Evolutionary conservation across 1,140 invertebrate genomes (phyloP).

Genomic region (Leptestheria dahalacensis): DNA sequence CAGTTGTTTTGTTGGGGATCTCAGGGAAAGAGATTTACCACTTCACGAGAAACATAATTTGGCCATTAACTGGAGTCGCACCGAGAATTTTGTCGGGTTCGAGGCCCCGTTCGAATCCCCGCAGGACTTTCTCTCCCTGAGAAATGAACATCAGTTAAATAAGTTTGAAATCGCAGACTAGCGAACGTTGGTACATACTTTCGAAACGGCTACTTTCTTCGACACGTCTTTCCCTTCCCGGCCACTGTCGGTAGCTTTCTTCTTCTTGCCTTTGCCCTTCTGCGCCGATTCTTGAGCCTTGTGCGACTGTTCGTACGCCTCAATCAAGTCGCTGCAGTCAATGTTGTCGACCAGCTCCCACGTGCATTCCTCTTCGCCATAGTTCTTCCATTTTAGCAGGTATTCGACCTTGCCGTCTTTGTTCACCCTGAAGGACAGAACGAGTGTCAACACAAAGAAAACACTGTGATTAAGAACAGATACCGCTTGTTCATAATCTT

Average conservation of each 20-base stretch:
- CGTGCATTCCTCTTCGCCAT: constrained; percentile 44
- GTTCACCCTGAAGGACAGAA: not conserved
- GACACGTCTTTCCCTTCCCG: constrained; percentile 20
- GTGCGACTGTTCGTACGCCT: constrained; percentile 66
- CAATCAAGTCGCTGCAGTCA: constrained; percentile 82
- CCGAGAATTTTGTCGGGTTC: constrained; percentile 89
- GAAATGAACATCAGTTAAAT: no score
- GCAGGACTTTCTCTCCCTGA: constrained; percentile 40
- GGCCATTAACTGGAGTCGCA: constrained; percentile 84
- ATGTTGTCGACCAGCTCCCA: constrained; percentile 83
- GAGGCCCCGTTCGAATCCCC: constrained; percentile 76
- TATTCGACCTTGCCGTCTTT: constrained; percentile 67
- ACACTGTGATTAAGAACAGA: not conserved
- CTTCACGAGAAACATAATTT: constrained; percentile 94
- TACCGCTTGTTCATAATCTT: not conserved
- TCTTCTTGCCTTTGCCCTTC: constrained; percentile 28
- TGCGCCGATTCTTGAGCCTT: constrained; percentile 38
- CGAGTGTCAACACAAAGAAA: not conserved
- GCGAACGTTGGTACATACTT: constrained; percentile 23
- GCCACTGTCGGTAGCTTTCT: constrained; percentile 13
- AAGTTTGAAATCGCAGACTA: constrained; percentile 9
- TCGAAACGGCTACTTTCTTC: constrained; percentile 22
- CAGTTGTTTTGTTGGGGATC: no score
- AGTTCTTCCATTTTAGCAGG: constrained; percentile 83
- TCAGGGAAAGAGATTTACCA: no score